Base-by-base conservation (phyloP, 2,113 vertebrate genomes). In the Ammodytes marinus region DNA sequence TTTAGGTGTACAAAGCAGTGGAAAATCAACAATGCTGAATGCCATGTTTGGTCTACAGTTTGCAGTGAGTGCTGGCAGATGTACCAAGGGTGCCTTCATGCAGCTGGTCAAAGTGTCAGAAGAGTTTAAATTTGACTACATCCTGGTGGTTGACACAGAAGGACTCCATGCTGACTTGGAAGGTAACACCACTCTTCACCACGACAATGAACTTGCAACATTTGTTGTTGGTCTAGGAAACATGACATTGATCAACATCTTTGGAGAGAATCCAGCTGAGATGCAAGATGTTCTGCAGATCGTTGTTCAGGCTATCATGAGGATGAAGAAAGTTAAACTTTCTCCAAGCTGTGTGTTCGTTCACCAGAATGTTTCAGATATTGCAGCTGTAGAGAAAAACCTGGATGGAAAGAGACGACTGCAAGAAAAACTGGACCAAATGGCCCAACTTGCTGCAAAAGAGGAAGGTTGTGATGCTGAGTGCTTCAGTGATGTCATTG, bases 1-100 rank as follows among this genome's bases (percentile, higher is more conserved):
- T 85, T 87, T 96, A 42, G 94, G 94, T 4, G 67, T 96, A 14
- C 95, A 96, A 85, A 95, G 94, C 72, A 95, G 94, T 52, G 95
- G 96, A 13, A 96, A 96, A 46, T 96, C 96, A 65, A 96, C 95
- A 0, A 83, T 96, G 81, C 85, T 96, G 74, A 90, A 90, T 45
- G 83, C 80, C 70, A 90, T 90, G 88, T 90, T 90, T 84, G 49
- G 96, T 87, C 35, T 96, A 0, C 82, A 96, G 86, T 96, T 97
- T 82, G 92, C 81, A 0, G 94, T 96, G 54, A 95, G 94, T 81
- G 91, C 93, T 15, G 95, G 94, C 11, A 92, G 94, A 6, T 95
- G 94, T 86, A 96, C 94, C 9, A 84, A 64, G 2, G 95, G 95
- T 11, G 95, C 91, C 0, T 96, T 95, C 35, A 96, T 96, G 94